Conservation (phyloP, 2,113 vertebrate species). For the Corythornis cristatus region DNA sequence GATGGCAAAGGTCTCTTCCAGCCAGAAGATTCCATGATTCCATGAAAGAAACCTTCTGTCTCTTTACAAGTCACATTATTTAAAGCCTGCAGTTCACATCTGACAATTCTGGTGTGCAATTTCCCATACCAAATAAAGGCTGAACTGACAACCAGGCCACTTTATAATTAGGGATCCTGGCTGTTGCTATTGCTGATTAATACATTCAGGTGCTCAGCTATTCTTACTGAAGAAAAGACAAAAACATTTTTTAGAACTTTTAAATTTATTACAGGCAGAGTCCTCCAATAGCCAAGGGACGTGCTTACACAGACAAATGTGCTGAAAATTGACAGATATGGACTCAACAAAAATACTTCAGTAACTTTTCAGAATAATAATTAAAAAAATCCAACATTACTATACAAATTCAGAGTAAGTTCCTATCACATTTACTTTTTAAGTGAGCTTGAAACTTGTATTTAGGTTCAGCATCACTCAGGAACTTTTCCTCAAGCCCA, state of each 20-base stretch:
- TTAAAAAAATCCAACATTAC: background rate
- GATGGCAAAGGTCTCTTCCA: too few species aligned
- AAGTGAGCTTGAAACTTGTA: background rate
- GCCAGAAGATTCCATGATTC: too few species aligned
- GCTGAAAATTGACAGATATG: background rate
- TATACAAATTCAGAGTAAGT: background rate
- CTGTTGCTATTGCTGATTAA: background rate
- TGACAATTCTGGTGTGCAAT: background rate
- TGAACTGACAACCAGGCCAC: background rate
- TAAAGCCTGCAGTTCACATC: background rate
- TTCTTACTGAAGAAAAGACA: background rate
- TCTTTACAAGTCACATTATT: background rate
- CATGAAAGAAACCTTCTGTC: background rate
- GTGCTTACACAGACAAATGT: background rate
- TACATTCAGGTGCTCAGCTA: background rate
- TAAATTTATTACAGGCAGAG: background rate
- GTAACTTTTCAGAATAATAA: background rate
- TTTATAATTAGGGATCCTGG: background rate
- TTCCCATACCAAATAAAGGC: background rate
- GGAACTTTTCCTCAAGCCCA: background rate
- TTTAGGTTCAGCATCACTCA: background rate
- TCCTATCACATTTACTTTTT: background rate
- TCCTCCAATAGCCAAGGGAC: background rate
- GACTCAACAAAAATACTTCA: background rate
- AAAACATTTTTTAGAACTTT: background rate